A percentile compares a stretch with the other conserved stretches of the same genome.
Conservation (phyloP, 2,113 vertebrate species). For the Odontesthes bonariensis region DNA sequence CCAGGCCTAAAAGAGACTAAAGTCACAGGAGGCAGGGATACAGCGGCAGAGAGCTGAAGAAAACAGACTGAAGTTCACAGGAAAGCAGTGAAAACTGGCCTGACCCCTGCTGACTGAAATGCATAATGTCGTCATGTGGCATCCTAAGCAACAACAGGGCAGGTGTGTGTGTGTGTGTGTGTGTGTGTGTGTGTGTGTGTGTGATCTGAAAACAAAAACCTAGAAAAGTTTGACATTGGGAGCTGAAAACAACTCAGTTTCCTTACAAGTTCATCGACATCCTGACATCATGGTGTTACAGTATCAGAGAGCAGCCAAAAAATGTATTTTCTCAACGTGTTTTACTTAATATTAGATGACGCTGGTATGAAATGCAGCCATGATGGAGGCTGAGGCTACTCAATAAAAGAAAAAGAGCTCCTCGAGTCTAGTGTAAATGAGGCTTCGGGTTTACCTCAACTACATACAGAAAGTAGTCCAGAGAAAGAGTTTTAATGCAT, state of each 20-base stretch:
- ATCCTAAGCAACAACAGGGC: constrained; percentile 5
- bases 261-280: constrained; percentile 50
- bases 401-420: constrained; percentile 2
- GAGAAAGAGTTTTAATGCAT: not conserved
- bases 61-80: constrained; percentile 39
- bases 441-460: not conserved
- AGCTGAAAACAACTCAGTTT: constrained; percentile 31
- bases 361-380: constrained; percentile 10
- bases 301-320: constrained; percentile 24
- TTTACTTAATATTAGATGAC: not conserved
- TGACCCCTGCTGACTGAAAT: constrained; percentile 75
- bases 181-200: no score
- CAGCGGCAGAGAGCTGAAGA: constrained; percentile 28
- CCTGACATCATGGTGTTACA: constrained; percentile 20
- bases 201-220: constrained; percentile 29
- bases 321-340: not conserved
- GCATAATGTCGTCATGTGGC: constrained; percentile 42
- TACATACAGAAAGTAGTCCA: not conserved
- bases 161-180: constrained; percentile 4
- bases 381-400: not conserved
- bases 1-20: constrained; percentile 63
- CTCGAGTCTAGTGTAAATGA: not conserved
- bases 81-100: constrained; percentile 52
- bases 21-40: constrained; percentile 53
- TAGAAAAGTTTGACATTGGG: constrained; percentile 25